Conservation (phyloP, 2,888 invertebrate genomes). For the Miltochrista miniata region DNA sequence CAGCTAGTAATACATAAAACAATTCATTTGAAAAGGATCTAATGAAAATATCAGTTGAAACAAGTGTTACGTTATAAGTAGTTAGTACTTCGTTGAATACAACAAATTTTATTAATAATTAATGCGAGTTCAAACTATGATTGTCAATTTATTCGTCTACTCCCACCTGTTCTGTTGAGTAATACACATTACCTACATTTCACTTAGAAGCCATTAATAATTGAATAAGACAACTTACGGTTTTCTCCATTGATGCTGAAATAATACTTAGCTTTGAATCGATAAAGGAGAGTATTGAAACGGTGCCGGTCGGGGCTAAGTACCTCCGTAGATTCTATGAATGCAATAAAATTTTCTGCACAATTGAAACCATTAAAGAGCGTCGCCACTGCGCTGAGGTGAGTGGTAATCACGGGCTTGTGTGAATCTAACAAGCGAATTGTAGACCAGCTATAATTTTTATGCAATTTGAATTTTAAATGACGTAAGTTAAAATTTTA, state of each 20-base stretch:
- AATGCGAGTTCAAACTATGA: too few species aligned
- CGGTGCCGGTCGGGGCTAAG: slow-evolving; percentile 53
- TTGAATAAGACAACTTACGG: slow-evolving; percentile 18
- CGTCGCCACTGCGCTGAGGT: slow-evolving; percentile 61
- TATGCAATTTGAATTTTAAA: slow-evolving; percentile 56
- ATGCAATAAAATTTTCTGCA: slow-evolving; percentile 81
- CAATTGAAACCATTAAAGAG: slow-evolving; percentile 80
- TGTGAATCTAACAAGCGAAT: slow-evolving; percentile 78
- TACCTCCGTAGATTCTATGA: slow-evolving; percentile 68
- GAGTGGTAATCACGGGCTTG: slow-evolving; percentile 76
- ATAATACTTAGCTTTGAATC: slow-evolving; percentile 44
- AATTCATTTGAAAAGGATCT: too few species aligned
- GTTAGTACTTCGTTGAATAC: too few species aligned
- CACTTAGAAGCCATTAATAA: too few species aligned
- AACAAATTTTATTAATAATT: too few species aligned
- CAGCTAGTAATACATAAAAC: too few species aligned
- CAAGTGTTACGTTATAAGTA: too few species aligned
- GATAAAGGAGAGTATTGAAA: slow-evolving; percentile 62
- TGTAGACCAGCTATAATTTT: slow-evolving; percentile 62
- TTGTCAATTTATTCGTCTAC: too few species aligned
- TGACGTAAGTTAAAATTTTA: too few species aligned
- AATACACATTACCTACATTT: too few species aligned
- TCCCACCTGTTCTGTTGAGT: too few species aligned
- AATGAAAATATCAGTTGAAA: too few species aligned
- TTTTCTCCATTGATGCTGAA: slow-evolving; percentile 35